These are phyloP conservation scores for Cyclura pinguis DNA, from an alignment of 2,797 vertebrate species.

Conservation along the genomic window DNA sequence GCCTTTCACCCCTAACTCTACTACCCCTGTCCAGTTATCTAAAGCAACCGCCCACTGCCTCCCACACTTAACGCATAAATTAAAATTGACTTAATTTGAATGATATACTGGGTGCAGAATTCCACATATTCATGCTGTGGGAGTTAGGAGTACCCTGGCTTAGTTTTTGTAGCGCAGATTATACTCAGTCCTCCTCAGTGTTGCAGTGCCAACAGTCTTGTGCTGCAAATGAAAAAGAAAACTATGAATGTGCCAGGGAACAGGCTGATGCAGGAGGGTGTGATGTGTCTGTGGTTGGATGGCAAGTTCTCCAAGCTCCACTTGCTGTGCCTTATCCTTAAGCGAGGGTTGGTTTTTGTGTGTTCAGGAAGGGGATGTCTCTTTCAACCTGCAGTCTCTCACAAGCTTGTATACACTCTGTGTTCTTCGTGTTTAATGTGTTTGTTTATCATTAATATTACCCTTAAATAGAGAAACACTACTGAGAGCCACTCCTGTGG, in stretches of 20 bases:
- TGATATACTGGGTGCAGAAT: background rate
- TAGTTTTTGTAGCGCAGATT: background rate
- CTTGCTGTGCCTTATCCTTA: slow-evolving; percentile 37
- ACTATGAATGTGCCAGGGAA: background rate
- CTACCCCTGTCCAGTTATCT: no score
- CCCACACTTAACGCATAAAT: no score
- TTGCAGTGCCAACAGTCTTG: background rate
- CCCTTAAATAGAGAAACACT: slow-evolving; percentile 22
- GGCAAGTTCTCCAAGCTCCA: slow-evolving; percentile 9
- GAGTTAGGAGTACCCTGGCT: background rate
- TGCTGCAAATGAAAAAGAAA: background rate
- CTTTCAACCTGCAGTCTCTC: background rate
- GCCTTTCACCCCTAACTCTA: no score
- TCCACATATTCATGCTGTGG: background rate
- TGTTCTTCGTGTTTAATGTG: background rate
- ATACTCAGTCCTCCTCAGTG: background rate
- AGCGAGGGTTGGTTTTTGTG: background rate
- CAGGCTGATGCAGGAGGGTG: background rate
- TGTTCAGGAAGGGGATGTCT: background rate
- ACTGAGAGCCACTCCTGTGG: slow-evolving; percentile 23
- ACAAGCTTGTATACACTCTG: background rate
- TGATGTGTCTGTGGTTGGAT: background rate
- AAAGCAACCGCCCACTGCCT: no score
- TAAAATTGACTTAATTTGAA: background rate
- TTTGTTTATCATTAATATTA: slow-evolving; percentile 2